phyloP scores from a whole-genome alignment of 2,113 vertebrate species.

The Lasiurus borealis region DNA sequence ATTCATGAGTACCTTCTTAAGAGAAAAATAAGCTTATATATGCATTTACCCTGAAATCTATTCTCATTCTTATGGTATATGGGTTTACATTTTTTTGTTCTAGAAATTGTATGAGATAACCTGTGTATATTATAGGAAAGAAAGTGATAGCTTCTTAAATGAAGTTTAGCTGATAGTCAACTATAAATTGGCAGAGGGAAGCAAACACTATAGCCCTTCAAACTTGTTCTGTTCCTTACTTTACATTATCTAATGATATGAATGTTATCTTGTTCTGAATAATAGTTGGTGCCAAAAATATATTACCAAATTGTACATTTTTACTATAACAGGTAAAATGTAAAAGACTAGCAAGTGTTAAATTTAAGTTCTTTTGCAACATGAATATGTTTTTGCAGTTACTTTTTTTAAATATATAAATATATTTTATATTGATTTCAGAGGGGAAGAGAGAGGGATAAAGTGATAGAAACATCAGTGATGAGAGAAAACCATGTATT shows the following conservation, averaged over 20 bases:
- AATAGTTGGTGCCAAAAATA: neutral
- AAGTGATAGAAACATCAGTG: too few species aligned
- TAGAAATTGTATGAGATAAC: neutral
- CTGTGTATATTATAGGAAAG: neutral
- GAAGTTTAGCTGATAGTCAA: neutral
- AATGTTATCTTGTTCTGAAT: neutral
- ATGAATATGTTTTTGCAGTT: slow-evolving; percentile 3
- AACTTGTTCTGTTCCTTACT: neutral
- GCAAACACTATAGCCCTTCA: neutral
- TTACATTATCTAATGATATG: neutral
- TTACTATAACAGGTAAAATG: neutral
- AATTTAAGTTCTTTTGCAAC: neutral
- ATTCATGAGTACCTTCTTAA: neutral
- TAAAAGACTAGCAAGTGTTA: neutral
- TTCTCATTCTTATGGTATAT: neutral
- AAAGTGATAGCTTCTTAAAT: neutral
- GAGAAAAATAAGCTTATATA: neutral
- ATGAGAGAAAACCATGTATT: too few species aligned
- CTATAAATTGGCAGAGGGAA: neutral
- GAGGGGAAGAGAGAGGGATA: too few species aligned
- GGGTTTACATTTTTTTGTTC: neutral
- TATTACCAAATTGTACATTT: neutral
- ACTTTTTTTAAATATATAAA: slow-evolving; percentile 7
- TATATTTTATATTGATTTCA: too few species aligned
- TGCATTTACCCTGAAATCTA: neutral